Conservation (phyloP, 2,797 vertebrate species). For the Hyperoplus immaculatus region DNA sequence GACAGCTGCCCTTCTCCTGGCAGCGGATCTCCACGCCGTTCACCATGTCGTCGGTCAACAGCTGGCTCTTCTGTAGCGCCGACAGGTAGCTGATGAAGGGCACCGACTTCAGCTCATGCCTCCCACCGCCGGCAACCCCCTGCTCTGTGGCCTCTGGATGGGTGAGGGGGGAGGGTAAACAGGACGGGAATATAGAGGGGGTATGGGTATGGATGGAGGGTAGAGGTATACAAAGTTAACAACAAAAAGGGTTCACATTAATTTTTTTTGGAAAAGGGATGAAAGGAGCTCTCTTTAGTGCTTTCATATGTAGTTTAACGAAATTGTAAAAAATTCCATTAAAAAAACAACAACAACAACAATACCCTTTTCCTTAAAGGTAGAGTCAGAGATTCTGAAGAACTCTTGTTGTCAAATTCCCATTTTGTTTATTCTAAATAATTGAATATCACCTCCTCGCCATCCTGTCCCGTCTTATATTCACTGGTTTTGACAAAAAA, state of each 20-base stretch:
- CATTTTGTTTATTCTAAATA: too few relatives aligned
- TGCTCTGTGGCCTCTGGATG: constrained; percentile 93
- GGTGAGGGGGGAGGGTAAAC: neutral
- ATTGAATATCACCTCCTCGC: too few relatives aligned
- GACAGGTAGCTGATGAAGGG: constrained; percentile 98
- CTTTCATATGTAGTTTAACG: neutral
- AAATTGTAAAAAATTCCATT: constrained; percentile 10
- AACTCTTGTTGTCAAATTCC: too few relatives aligned
- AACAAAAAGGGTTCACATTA: neutral
- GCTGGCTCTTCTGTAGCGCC: constrained; percentile 93
- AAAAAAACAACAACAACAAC: too few relatives aligned
- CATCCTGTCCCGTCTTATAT: too few relatives aligned
- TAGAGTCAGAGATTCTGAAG: too few relatives aligned
- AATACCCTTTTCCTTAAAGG: neutral
- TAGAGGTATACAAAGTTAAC: constrained; percentile 16
- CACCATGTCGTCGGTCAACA: constrained; percentile 94
- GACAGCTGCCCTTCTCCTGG: constrained; percentile 95
- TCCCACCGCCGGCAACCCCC: constrained; percentile 79
- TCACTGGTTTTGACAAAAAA: too few relatives aligned
- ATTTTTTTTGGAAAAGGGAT: neutral
- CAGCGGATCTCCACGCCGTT: constrained; percentile 95
- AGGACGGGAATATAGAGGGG: neutral
- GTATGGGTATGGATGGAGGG: neutral
- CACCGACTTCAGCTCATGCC: constrained; percentile 94
- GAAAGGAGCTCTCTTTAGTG: neutral